Percentiles rank a stretch among this genome's conserved stretches.
phyloP scores from a whole-genome alignment of 2,888 invertebrate genomes.

The Agriotes lineatus region DNA sequence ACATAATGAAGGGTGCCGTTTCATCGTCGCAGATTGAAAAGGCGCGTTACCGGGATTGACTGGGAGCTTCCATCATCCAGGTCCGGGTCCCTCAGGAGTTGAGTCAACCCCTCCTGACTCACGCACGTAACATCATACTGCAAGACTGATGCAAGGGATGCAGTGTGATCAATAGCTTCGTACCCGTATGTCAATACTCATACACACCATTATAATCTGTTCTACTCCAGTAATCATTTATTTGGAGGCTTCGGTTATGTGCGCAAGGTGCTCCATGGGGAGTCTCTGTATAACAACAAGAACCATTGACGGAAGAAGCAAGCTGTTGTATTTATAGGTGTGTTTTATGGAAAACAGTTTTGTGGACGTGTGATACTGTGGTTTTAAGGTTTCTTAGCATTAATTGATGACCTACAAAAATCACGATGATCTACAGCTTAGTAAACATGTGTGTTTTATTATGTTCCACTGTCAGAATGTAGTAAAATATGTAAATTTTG shows the following conservation, averaged over 20 bases:
- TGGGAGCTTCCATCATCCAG: slow-evolving; percentile 64
- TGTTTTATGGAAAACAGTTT: too few species aligned
- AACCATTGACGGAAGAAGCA: too few species aligned
- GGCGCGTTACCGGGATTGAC: slow-evolving; percentile 65
- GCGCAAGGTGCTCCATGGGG: slow-evolving; percentile 23
- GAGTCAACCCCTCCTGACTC: slow-evolving; percentile 60
- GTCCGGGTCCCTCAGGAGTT: slow-evolving; percentile 61
- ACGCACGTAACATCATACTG: slow-evolving; percentile 54
- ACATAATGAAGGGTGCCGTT: slow-evolving; percentile 61
- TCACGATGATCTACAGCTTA: too few species aligned
- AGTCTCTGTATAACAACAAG: neutral
- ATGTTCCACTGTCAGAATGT: too few species aligned
- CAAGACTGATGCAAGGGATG: slow-evolving; percentile 49
- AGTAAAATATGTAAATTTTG: too few species aligned
- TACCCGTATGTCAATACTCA: slow-evolving; percentile 46
- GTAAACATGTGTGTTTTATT: too few species aligned
- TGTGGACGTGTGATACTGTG: too few species aligned
- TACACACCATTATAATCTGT: slow-evolving; percentile 45
- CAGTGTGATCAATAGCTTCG: slow-evolving; percentile 45
- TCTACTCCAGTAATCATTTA: slow-evolving; percentile 46
- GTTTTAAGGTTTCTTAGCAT: too few species aligned
- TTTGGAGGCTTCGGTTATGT: slow-evolving; percentile 37
- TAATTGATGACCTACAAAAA: too few species aligned
- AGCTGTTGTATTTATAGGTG: too few species aligned
- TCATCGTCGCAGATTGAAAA: slow-evolving; percentile 64